Base-by-base conservation (phyloP, 2,113 vertebrate species). In the Nothoprocta pentlandii region DNA sequence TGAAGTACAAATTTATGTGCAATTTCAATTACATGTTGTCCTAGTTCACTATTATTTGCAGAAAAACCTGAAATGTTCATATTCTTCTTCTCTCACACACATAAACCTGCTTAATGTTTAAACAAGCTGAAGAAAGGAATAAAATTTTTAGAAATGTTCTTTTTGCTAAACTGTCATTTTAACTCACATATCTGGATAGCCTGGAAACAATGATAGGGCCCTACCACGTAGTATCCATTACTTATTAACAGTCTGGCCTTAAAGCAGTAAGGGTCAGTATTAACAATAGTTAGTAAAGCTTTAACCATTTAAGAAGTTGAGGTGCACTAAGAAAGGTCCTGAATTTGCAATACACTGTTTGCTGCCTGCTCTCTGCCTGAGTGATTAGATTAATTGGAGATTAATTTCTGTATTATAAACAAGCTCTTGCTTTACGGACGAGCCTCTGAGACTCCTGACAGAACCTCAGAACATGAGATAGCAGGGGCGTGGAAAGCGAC, bases 111-210 rank as follows among this genome's bases (percentile, higher is more conserved):
- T 70, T 74, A 56, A 47, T 47, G 58, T 89, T 88, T 71, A 76
- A 75, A 82, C 20, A 85, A 80, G 6, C 14, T 89, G n/a, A 78
- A 58, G 71, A 90, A 86, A 30, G 63, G 12, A 75, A 23, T 51
- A 61, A 73, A 21, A 69, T 32, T 80, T 87, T 91, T 69, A 62
- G 39, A 84, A 81, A 34, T 58, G 51, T 30, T 91, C 25, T 41
- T 85, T 34, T 67, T 78, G 32, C 46, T 82, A 2, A 42, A 74
- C 15, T 92, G 46, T 36, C 71, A 53, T 10, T 66, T 93, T 86
- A 66, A 71, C 62, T 75, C 44, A 34, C 5, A 32, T 81, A 39
- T 19, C 56, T 34, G 54, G 46, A 6, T 16, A 77, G 62, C 61
- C 44, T 49, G 58, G 34, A 73, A 68, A 44, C 42, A 71, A 54